Evolutionary conservation across 1,140 invertebrate genomes (phyloP).

Genomic region (Centruroides vittatus): DNA sequence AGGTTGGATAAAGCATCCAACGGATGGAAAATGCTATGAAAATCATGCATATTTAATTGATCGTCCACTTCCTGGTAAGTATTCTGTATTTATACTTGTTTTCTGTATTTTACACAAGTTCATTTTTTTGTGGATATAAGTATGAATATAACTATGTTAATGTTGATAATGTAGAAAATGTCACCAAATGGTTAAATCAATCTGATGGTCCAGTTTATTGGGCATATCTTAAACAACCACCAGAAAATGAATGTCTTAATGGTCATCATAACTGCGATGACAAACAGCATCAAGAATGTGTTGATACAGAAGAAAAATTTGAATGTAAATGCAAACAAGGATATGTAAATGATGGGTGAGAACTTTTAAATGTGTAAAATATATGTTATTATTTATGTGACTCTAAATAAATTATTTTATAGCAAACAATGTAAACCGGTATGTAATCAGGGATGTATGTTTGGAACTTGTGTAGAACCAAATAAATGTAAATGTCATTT

Average conservation of each 20-base stretch:
- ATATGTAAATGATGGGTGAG: constrained; percentile 37
- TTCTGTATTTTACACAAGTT: not conserved
- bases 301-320: constrained; percentile 56
- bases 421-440: constrained; percentile 55
- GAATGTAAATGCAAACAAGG: constrained; percentile 72
- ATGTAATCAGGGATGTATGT: constrained; percentile 74
- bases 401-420: constrained; percentile 13
- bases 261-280: constrained; percentile 77
- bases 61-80: constrained; percentile 9
- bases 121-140: too few species aligned
- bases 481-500: constrained; percentile 81
- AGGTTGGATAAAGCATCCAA: constrained; percentile 31
- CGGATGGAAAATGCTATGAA: constrained; percentile 21
- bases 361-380: not conserved
- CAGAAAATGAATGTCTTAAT: constrained; percentile 86
- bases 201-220: constrained; percentile 34
- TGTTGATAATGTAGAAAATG: constrained; percentile 2
- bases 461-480: constrained; percentile 70
- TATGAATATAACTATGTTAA: not conserved
- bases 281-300: constrained; percentile 61
- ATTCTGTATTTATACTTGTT: not conserved
- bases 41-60: constrained; percentile 18
- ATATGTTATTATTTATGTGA: not conserved
- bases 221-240: constrained; percentile 74
- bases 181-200: constrained; percentile 7